A percentile compares a stretch with the other conserved stretches of the same genome.
These are phyloP conservation scores for Neotoma lepida DNA, from an alignment of 2,113 vertebrate genomes.

Conservation along the genomic window DNA sequence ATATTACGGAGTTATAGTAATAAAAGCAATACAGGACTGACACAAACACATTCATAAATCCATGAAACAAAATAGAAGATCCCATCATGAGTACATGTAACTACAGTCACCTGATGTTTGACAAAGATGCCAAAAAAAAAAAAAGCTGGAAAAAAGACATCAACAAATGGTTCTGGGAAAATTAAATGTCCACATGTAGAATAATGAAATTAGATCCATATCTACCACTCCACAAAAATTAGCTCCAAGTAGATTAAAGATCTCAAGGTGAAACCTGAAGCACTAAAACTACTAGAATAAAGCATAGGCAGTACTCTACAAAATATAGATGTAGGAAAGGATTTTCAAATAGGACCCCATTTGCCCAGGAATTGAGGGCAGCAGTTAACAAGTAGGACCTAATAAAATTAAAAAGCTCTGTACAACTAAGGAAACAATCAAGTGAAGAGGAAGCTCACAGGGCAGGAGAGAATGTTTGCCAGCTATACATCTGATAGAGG, in stretches of 20 bases:
- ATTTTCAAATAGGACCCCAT: background rate
- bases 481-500: background rate
- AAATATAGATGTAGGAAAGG: background rate
- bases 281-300: background rate
- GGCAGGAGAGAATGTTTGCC: background rate
- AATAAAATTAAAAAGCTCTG: background rate
- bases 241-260: background rate
- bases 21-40: background rate
- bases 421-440: background rate
- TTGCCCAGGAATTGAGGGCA: background rate
- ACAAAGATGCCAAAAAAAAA: background rate
- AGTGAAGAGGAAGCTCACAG: background rate
- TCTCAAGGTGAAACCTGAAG: background rate
- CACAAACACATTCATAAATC: background rate
- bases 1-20: background rate
- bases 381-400: background rate
- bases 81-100: background rate
- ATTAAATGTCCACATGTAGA: background rate
- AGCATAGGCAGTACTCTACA: background rate
- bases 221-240: background rate
- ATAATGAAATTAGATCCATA: background rate
- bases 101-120: background rate
- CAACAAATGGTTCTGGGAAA: background rate
- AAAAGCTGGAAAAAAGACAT: background rate
- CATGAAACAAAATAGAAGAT: background rate